Base-by-base conservation (phyloP, 2,113 vertebrate genomes). In the Pavo muticus region DNA sequence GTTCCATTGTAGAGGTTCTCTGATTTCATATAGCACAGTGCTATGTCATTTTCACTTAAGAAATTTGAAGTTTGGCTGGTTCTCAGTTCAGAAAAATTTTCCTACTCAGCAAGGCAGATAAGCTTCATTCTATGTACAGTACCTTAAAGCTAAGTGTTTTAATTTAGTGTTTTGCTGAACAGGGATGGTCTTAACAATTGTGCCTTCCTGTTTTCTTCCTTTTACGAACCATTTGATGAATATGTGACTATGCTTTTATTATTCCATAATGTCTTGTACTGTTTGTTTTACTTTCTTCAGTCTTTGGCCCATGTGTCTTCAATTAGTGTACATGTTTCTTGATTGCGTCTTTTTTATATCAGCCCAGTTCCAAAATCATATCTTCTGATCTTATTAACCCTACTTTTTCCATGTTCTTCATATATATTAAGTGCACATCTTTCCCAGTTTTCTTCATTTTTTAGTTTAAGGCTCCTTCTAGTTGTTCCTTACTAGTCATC, bases 181-280 rank as follows among this genome's bases (percentile, higher is more conserved):
- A 85, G 56, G 7, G 4, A 21, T 48, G 24, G 73, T 40, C 42
- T 71, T 82, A 60, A 75, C 20, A 29, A 54, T 87, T 73, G 5
- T 47, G 3, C 7, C 88, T 70, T 45, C 50, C 42, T 67, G 20
- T 57, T 76, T 80, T 88, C 29, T 60, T 35, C 9, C 3, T 14
- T 9, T 32, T 23, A 35, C 9, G 45, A 87, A 35, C 5, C 0
- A 57, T 1, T 13, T 52, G 32, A 25, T 82, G 9, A 69, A 4
- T 44, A 2, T 47, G 17, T 57, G 14, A 27, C 19, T 6, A 25
- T 25, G 10, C 35, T 77, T 83, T 74, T 84, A 6, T 40, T 50
- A 48, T 50, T 81, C 15, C 5, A 14, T 8, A 19, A 4, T 76
- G 24, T 57, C 42, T 0, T 0, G 8, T 83, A 39, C 7, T 72